Base-by-base conservation (phyloP, 2,113 vertebrate species). In the Colistium nudipinnis region DNA sequence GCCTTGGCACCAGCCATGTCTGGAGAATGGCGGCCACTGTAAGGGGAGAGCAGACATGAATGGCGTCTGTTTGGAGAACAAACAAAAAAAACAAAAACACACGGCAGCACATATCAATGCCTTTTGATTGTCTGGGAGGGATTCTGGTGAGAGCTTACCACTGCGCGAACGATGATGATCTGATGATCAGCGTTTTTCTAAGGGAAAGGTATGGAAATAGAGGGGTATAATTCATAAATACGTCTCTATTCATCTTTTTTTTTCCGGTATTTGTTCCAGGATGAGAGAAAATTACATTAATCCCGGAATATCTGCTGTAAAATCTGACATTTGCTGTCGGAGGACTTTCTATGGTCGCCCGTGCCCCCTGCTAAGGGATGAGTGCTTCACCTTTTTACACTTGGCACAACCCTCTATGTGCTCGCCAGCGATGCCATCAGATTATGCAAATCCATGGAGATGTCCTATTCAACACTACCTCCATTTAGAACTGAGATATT, bases 381-480 rank as follows among this genome's bases (percentile, higher is more conserved):
- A 84, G 71, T 81, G 75, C 68, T 86, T 88, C 92, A 94, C 93
- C 92, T 93, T 92, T 82, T 75, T 82, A 78, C 61, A 72, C 88
- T 92, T 94, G 93, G 91, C 92, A 93, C 82, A 66, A 69, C 60
- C 74, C 78, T 70, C 70, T 9, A 54, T 86, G 83, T 70, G 81
- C 67, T 86, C 87, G 73, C 79, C 84, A 81, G 85, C 75, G 70
- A 88, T 87, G 82, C 87, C 90, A 89, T 81, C 80, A 91, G 90
- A 94, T 94, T 94, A 94, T 94, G 93, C 92, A 93, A 94, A 94
- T 94, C 79, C 79, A 78, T 61, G 59, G 74, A 86, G 85, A 90
- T 85, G 82, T 78, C 74, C 91, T 63, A 89, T 92, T 92, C 89
- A 92, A 62, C 84, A 66, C 69, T 54, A 76, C 76, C 81, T 82